These are phyloP conservation scores for Motacilla alba DNA, from an alignment of 2,113 vertebrate genomes.

Conservation along the genomic window DNA sequence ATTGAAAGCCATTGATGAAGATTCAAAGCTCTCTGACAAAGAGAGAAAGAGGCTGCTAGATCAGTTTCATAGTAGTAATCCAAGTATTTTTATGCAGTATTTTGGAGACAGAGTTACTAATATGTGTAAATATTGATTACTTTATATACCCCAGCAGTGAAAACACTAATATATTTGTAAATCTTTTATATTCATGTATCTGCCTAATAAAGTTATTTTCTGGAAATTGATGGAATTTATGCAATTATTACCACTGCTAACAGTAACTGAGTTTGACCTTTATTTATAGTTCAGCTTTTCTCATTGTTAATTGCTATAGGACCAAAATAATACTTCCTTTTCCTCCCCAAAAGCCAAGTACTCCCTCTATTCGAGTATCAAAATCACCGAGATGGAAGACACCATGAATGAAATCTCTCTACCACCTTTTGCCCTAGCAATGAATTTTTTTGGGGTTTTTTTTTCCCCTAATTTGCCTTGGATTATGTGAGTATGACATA, in stretches of 20 bases:
- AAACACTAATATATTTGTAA: constrained; percentile 63
- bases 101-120: constrained; percentile 85
- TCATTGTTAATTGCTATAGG: not conserved
- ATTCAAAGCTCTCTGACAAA: constrained; percentile 84
- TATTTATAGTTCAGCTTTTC: not conserved
- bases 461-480: not conserved
- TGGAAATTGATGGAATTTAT: not conserved
- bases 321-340: not conserved
- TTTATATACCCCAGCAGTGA: constrained; percentile 5
- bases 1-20: constrained; percentile 85
- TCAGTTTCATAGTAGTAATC: constrained; percentile 92
- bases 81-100: constrained; percentile 90
- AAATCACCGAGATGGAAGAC: not conserved
- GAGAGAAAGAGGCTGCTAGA: constrained; percentile 87
- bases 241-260: not conserved
- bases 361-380: not conserved
- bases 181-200: constrained; percentile 47
- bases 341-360: not conserved
- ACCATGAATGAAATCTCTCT: not conserved
- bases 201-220: constrained; percentile 73
- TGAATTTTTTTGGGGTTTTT: not conserved
- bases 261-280: not conserved
- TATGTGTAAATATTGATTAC: constrained; percentile 46
- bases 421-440: not conserved
- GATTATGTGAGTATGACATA: fast-evolving